A percentile compares a stretch with the other conserved stretches of the same genome.
These are phyloP conservation scores for Girardinichthys multiradiatus DNA, from an alignment of 2,113 vertebrate species.

Conservation along the genomic window DNA sequence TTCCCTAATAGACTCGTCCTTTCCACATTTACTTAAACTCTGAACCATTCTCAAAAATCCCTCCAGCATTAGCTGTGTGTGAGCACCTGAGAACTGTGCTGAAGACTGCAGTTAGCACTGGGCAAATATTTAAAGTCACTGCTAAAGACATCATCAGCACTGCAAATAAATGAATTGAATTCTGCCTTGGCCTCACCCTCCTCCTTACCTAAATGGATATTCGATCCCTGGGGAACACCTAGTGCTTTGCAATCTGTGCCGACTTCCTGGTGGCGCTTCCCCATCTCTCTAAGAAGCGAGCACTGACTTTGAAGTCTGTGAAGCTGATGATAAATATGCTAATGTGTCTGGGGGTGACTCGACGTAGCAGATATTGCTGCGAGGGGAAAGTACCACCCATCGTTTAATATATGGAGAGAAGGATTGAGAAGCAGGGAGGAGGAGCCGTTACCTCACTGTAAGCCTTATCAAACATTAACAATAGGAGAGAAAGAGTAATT, in stretches of 20 bases:
- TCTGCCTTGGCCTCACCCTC: conserved; percentile 51
- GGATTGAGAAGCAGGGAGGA: conserved; percentile 24
- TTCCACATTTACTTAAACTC: conserved; percentile 20
- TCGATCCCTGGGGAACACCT: conserved; percentile 72
- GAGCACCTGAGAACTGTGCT: conserved; percentile 47
- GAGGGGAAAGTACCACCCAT: conserved; percentile 75
- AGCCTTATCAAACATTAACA: conserved; percentile 61
- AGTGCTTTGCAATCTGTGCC: conserved; percentile 68
- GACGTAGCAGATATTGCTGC: conserved; percentile 66
- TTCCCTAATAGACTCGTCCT: conserved; percentile 13
- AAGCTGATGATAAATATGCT: conserved; percentile 79
- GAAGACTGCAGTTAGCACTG: conserved; percentile 58
- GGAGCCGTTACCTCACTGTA: conserved; percentile 37
- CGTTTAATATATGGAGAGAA: conserved; percentile 64
- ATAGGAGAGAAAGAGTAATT: conserved; percentile 49
- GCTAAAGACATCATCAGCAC: conserved; percentile 74
- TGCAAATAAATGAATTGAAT: conserved; percentile 77
- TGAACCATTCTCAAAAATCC: conserved; percentile 16
- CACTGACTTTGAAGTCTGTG: conserved; percentile 78
- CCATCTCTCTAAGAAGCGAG: conserved; percentile 63
- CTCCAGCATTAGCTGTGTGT: conserved; percentile 41
- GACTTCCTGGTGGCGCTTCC: conserved; percentile 71
- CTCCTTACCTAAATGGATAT: conserved; percentile 74
- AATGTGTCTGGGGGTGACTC: conserved; percentile 76
- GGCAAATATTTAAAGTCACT: conserved; percentile 74